Conservation (phyloP, 2,888 invertebrate species). For the Strigamia crassipes region DNA sequence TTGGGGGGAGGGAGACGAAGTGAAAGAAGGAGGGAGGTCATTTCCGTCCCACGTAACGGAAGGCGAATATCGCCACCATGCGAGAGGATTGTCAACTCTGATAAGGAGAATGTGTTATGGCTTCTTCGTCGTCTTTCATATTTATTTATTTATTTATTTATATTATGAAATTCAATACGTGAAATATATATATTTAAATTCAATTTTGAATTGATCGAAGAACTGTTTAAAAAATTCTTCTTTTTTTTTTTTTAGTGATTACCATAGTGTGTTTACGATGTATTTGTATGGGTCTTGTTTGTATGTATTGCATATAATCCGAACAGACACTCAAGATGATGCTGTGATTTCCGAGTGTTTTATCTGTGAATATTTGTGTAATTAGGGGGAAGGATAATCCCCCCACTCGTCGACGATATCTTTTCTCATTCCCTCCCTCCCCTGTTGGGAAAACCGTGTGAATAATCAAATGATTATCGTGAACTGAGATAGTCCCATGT, state of each 20-base stretch:
- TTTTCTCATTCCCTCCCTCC: constrained; percentile 10
- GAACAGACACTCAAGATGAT: neutral
- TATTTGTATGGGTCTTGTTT: too few relatives aligned
- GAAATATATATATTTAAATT: neutral
- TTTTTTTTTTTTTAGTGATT: neutral
- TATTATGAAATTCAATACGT: neutral
- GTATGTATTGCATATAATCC: neutral
- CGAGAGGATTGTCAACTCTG: neutral
- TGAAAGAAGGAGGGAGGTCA: constrained; percentile 3
- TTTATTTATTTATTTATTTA: neutral
- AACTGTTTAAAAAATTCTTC: too few relatives aligned
- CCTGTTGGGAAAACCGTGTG: neutral
- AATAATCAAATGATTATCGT: constrained; percentile 3
- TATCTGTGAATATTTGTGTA: constrained; percentile 1
- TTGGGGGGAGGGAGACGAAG: neutral
- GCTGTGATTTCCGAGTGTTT: constrained; percentile 1
- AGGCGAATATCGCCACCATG: constrained; percentile 10
- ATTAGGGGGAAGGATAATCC: constrained; percentile 10
- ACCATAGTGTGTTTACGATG: neutral
- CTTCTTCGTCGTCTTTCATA: neutral
- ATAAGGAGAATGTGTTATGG: neutral
- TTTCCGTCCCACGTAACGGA: constrained; percentile 10
- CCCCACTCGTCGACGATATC: neutral
- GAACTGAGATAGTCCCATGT: neutral
- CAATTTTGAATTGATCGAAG: too few relatives aligned